Conservation (phyloP, 2,797 vertebrate species). For the Poeciliopsis gracilis region DNA sequence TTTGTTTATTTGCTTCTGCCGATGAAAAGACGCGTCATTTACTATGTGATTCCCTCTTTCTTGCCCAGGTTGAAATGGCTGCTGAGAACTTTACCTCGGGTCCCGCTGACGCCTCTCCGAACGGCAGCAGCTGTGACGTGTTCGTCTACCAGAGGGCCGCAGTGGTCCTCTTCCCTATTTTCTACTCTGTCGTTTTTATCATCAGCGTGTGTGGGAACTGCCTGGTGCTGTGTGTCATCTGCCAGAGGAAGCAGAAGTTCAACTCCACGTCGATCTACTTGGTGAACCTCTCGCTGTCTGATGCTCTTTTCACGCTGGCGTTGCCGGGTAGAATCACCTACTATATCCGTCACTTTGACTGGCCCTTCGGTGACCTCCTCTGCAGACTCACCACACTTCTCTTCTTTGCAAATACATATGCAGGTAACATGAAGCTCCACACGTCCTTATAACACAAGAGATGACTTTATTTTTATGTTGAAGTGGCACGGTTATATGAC, state of each 20-base stretch:
- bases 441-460: neutral
- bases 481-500: neutral
- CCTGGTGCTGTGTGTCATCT: constrained; percentile 84
- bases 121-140: constrained; percentile 79
- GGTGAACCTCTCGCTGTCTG: constrained; percentile 86
- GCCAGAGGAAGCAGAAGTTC: constrained; percentile 83
- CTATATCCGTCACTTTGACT: constrained; percentile 82
- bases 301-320: constrained; percentile 85
- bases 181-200: constrained; percentile 81
- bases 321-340: constrained; percentile 84
- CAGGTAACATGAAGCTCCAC: constrained; percentile 53
- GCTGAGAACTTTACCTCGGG: constrained; percentile 46
- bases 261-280: constrained; percentile 86
- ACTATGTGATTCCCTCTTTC: constrained; percentile 1
- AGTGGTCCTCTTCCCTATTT: constrained; percentile 80
- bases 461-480: neutral
- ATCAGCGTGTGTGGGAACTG: constrained; percentile 82
- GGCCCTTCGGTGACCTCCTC: constrained; percentile 86
- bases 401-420: constrained; percentile 86
- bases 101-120: constrained; percentile 34
- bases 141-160: constrained; percentile 71
- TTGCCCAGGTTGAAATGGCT: constrained; percentile 51
- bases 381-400: constrained; percentile 82
- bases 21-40: constrained; percentile 1
- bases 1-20: neutral